Percentiles rank a stretch among this genome's conserved stretches.
Conservation (phyloP, 1,140 invertebrate genomes). For the Leptinotarsa undecemlineata region DNA sequence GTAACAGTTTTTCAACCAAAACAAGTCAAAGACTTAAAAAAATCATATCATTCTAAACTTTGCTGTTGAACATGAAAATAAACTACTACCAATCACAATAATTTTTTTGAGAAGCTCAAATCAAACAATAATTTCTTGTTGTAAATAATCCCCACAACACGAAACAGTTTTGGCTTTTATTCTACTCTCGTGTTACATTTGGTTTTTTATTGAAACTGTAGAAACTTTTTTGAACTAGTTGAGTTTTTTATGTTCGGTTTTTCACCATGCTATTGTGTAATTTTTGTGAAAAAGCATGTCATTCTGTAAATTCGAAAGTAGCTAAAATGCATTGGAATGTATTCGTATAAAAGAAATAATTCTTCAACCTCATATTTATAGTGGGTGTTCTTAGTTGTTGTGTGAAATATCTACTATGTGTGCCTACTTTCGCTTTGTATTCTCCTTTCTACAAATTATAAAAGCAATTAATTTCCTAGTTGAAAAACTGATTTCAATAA, state of each 20-base stretch:
- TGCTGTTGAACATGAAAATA: no score
- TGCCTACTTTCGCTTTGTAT: not conserved
- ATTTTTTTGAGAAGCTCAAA: no score
- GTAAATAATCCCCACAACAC: no score
- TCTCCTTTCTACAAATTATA: not conserved
- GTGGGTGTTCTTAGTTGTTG: not conserved
- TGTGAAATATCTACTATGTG: not conserved
- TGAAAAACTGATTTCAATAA: slow-evolving; percentile 22
- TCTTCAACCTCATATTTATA: no score
- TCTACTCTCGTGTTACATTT: no score
- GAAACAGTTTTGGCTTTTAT: no score
- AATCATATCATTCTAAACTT: not conserved
- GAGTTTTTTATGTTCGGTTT: not conserved
- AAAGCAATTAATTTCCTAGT: slow-evolving; percentile 18
- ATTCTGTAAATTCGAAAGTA: no score
- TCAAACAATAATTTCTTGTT: no score
- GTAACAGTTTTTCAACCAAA: not conserved
- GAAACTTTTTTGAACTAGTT: not conserved
- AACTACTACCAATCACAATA: no score
- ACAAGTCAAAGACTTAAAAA: not conserved
- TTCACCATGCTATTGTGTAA: not conserved
- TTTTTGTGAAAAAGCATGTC: not conserved
- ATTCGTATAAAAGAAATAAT: no score
- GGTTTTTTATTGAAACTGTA: not conserved
- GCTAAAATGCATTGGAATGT: no score